phyloP scores from a whole-genome alignment of 2,113 vertebrate genomes.

The Neofelis nebulosa region DNA sequence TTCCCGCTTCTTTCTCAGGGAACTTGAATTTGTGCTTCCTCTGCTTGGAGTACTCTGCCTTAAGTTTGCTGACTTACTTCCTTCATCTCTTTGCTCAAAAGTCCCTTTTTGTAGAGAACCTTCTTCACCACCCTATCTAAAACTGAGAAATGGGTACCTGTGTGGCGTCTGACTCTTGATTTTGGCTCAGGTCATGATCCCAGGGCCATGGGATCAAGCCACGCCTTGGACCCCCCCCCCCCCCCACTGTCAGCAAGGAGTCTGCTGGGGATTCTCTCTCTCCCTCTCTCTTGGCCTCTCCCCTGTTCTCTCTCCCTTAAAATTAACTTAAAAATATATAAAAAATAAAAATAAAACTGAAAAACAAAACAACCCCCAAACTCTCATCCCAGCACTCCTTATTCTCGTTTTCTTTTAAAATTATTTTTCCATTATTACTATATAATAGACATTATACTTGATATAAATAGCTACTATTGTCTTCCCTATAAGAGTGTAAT shows the following conservation, averaged over 20 bases:
- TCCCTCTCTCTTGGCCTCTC: too few species aligned
- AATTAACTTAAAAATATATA: too few species aligned
- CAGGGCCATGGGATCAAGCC: too few species aligned
- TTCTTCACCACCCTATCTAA: background rate
- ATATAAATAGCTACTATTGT: background rate
- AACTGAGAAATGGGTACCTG: background rate
- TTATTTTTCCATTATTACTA: background rate
- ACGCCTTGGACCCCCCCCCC: too few species aligned
- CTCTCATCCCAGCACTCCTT: background rate
- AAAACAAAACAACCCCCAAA: background rate
- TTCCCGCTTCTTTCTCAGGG: background rate
- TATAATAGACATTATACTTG: background rate
- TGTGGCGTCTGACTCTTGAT: too few species aligned
- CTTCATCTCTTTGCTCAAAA: background rate
- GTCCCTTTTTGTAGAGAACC: background rate
- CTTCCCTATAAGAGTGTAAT: background rate
- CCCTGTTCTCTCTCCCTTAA: too few species aligned
- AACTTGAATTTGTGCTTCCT: background rate
- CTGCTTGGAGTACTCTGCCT: background rate
- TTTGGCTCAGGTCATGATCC: too few species aligned
- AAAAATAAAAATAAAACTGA: background rate
- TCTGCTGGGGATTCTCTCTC: too few species aligned
- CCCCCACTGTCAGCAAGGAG: too few species aligned
- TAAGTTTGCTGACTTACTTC: background rate
- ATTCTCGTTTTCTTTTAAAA: background rate